phyloP scores from a whole-genome alignment of 2,113 vertebrate genomes.

The Urocitellus parryii region DNA sequence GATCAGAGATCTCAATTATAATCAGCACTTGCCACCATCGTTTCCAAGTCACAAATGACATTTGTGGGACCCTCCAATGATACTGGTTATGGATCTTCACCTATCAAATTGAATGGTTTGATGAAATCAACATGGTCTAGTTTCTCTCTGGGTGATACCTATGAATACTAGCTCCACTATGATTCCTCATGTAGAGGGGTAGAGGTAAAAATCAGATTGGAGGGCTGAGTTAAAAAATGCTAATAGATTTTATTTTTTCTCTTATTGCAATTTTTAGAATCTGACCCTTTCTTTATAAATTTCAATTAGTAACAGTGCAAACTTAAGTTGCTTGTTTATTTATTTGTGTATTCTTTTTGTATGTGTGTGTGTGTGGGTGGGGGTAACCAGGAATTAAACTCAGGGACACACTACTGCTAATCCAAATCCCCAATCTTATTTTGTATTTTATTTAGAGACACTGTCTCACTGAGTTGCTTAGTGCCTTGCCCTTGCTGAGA shows the following conservation, averaged over 20 bases:
- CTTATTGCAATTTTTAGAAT: background rate
- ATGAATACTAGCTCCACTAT: background rate
- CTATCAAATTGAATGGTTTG: background rate
- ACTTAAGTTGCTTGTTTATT: background rate
- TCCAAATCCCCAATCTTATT: no score
- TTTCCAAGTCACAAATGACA: background rate
- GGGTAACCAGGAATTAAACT: no score
- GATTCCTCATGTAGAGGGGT: background rate
- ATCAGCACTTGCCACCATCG: background rate
- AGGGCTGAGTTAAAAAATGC: background rate
- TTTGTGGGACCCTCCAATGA: background rate
- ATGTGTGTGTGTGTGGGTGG: no score
- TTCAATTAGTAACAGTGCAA: background rate
- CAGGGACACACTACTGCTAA: no score
- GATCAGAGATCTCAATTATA: background rate
- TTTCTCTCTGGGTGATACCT: background rate
- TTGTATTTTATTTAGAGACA: no score
- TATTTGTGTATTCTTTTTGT: background rate
- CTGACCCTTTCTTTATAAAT: background rate
- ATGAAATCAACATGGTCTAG: background rate
- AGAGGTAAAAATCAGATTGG: background rate
- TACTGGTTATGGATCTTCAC: background rate
- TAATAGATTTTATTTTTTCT: constrained; percentile 37
- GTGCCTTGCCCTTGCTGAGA: no score
- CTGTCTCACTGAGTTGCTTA: no score